phyloP scores from a whole-genome alignment of 2,888 invertebrate species.

The Dryomyza anilis region DNA sequence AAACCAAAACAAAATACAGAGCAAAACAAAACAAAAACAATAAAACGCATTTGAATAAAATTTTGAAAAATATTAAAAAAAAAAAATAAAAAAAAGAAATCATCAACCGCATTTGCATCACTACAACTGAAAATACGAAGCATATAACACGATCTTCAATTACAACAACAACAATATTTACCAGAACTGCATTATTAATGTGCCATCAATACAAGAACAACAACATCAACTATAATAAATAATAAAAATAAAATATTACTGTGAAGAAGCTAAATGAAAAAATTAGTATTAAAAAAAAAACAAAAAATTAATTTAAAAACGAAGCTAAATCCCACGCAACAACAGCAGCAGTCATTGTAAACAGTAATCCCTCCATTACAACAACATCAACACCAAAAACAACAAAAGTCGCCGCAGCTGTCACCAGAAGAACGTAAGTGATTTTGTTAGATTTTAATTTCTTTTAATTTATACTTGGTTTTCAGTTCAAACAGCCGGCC shows the following conservation, averaged over 20 bases:
- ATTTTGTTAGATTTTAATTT: not conserved
- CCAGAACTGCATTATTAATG: conserved; percentile 29
- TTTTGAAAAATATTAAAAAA: not conserved
- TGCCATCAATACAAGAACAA: conserved; percentile 29
- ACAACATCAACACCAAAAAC: conserved; percentile 1
- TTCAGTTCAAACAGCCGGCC: too few relatives aligned
- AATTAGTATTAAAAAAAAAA: conserved; percentile 17
- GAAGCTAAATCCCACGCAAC: not conserved
- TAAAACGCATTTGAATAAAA: not conserved
- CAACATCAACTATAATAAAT: conserved; percentile 5
- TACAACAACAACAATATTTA: not conserved
- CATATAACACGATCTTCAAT: not conserved
- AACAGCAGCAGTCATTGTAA: not conserved
- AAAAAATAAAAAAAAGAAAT: not conserved
- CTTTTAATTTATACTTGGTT: not conserved
- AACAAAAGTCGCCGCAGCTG: not conserved
- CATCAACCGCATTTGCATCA: not conserved
- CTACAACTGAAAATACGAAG: not conserved
- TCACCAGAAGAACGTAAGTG: too few relatives aligned
- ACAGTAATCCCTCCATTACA: conserved; percentile 9
- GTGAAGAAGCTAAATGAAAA: conserved; percentile 18
- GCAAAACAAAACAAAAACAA: not conserved
- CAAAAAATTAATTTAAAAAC: not conserved
- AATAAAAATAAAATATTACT: not conserved
- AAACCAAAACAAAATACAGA: not conserved